A percentile compares a stretch with the other conserved stretches of the same genome.
These are phyloP conservation scores for Drosophila formosana DNA, from an alignment of 2,888 invertebrate genomes.

Conservation along the genomic window DNA sequence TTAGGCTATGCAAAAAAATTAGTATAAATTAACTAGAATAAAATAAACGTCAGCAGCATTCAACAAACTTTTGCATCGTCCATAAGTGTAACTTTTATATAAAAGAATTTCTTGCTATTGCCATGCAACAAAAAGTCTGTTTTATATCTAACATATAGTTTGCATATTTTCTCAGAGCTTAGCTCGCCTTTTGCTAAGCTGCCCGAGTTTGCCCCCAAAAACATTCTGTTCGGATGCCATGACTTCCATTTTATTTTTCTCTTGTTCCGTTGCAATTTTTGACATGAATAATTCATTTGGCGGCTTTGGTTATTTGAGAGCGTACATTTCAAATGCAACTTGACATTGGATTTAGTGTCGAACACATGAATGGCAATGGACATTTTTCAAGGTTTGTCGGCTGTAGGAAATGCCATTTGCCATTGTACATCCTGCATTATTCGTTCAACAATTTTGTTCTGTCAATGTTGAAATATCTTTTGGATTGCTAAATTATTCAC, in stretches of 20 bases:
- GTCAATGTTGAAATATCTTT: neutral
- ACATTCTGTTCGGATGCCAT: slow-evolving; percentile 8
- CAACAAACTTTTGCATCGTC: neutral
- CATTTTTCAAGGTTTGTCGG: slow-evolving; percentile 48
- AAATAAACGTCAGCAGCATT: neutral
- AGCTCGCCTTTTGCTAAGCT: neutral
- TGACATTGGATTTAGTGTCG: slow-evolving; percentile 66
- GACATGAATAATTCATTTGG: slow-evolving; percentile 69
- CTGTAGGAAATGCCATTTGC: slow-evolving; percentile 21
- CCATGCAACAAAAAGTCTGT: neutral
- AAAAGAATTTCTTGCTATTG: neutral
- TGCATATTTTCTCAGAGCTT: slow-evolving; percentile 1
- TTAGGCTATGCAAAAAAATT: too few species aligned
- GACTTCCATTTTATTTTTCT: slow-evolving; percentile 20
- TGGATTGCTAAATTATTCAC: slow-evolving; percentile 8
- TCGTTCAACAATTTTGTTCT: slow-evolving; percentile 6
- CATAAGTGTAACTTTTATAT: neutral
- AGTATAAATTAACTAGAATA: neutral
- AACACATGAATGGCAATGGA: slow-evolving; percentile 27
- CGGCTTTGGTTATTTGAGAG: slow-evolving; percentile 55
- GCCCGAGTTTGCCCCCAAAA: neutral
- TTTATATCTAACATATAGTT: neutral
- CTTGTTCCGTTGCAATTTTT: slow-evolving; percentile 26
- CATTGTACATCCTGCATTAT: slow-evolving; percentile 48
- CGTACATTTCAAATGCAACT: slow-evolving; percentile 59